Percentiles rank a stretch among this genome's conserved stretches.
These are phyloP conservation scores for Timema podura DNA, from an alignment of 2,888 invertebrate species.

Conservation along the genomic window DNA sequence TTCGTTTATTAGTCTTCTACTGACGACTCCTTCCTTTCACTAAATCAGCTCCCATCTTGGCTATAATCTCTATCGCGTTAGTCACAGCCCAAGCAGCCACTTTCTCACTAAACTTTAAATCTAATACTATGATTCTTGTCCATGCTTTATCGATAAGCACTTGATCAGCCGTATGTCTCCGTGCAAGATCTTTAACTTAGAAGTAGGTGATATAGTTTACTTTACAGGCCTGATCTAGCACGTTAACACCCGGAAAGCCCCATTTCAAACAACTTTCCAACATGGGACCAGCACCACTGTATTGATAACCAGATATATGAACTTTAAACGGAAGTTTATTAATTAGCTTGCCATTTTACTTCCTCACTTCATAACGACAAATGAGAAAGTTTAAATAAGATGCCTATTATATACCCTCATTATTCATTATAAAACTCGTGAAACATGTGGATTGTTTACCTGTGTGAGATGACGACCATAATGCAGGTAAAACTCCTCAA, in stretches of 20 bases:
- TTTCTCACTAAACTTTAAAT: not conserved
- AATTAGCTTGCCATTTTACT: no score
- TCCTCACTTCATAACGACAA: no score
- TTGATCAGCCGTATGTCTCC: constrained; percentile 16
- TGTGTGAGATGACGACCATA: no score
- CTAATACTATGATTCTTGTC: not conserved
- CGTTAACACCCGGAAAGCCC: constrained; percentile 40
- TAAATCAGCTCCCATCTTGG: no score
- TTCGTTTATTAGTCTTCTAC: no score
- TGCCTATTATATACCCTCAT: no score
- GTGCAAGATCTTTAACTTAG: constrained; percentile 25
- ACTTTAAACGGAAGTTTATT: constrained; percentile 24
- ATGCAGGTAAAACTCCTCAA: no score
- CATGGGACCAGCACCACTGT: constrained; percentile 30
- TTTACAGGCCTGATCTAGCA: constrained; percentile 39
- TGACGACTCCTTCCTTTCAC: no score
- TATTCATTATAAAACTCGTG: no score
- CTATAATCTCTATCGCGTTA: no score
- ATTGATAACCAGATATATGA: constrained; percentile 30
- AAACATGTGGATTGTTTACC: no score
- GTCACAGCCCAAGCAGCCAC: not conserved
- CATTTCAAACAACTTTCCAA: constrained; percentile 34
- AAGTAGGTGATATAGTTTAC: constrained; percentile 40
- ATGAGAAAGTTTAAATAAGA: no score
- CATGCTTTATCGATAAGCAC: not conserved